A percentile compares a stretch with the other conserved stretches of the same genome.
These are phyloP conservation scores for Sparus aurata DNA, from an alignment of 2,797 vertebrate species.

Conservation along the genomic window DNA sequence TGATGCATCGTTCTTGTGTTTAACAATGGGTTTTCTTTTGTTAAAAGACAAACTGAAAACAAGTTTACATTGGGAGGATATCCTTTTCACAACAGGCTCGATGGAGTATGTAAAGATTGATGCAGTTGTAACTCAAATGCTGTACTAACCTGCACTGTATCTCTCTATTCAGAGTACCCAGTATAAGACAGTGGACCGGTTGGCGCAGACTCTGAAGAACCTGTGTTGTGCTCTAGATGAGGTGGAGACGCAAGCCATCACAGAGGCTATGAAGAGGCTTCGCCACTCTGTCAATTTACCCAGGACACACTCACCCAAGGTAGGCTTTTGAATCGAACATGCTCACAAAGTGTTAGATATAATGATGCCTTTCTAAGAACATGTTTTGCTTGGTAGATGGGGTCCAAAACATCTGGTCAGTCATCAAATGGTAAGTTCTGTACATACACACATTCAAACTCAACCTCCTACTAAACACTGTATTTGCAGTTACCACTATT, in stretches of 20 bases:
- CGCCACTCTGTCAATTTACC: conserved; percentile 92
- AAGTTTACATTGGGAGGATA: conserved; percentile 1
- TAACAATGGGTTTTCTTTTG: conserved; percentile 15
- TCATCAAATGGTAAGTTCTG: conserved; percentile 81
- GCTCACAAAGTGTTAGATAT: not conserved
- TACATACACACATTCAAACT: not conserved
- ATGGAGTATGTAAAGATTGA: not conserved
- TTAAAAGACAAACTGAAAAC: conserved; percentile 12
- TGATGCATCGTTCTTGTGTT: conserved; percentile 5
- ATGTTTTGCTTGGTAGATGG: conserved; percentile 78
- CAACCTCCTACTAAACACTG: not conserved
- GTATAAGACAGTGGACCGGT: conserved; percentile 91
- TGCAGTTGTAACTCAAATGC: not conserved
- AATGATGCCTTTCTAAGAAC: conserved; percentile 15
- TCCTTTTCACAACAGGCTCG: not conserved
- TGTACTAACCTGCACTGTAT: not conserved
- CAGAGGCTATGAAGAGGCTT: conserved; percentile 91
- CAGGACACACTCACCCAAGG: conserved; percentile 89
- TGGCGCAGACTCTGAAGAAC: conserved; percentile 94
- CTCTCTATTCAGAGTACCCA: conserved; percentile 84
- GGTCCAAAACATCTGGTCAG: conserved; percentile 82
- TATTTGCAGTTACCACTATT: not conserved
- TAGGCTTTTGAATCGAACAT: conserved; percentile 65
- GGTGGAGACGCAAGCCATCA: conserved; percentile 92
- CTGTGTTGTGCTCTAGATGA: conserved; percentile 93